Evolutionary conservation across 1,140 invertebrate genomes (phyloP), one percentile per base, ranked within the genome.

Genomic region (Drosophila repleta): DNA sequence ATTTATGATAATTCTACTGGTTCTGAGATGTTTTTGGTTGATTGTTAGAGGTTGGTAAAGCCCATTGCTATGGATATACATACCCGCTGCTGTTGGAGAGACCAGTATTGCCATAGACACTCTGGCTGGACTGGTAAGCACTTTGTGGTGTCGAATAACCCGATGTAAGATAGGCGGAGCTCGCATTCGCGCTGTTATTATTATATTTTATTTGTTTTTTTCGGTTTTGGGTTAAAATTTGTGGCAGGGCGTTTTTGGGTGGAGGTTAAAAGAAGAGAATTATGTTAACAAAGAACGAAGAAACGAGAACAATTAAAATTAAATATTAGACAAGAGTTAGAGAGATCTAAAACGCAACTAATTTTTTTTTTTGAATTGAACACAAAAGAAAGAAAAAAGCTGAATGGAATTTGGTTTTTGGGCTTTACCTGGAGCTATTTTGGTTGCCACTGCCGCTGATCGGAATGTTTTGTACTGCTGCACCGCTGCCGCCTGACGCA

Each of bases 41-140:
- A 5, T 15, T 18, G 26, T 11, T 41, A 39, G 56, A 20, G 13
- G 37, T 56, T 24, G n/a, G n/a, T n/a, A 24, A 51, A 65, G 45
- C 48, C 39, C 39, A 35, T 35, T 35, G 6, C 29, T 35, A 35
- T 3, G 52, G 6, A 11, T 35, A 11, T 80, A 91, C 91, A 67
- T 91, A 92, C 91, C 91, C 91, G 81, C 91, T 81, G 76, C 70
- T 92, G 78, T 90, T 92, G 58, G 85, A 81, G 41, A 92, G 76
- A 71, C 90, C 90, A 79, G 91, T 79, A 56, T 71, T 91, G 73
- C 92, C 91, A 88, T 92, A 92, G 49, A 92, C 91, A 76, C 90
- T 92, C 76, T 92, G 92, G 78, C 80, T 92, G 65, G 84, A 91
- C 79, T 91, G 91, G 76, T 92, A 92, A 75, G 91, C 91, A 89